Evolutionary conservation across 2,113 vertebrate genomes (phyloP).

Genomic region (Nibea coibor): DNA sequence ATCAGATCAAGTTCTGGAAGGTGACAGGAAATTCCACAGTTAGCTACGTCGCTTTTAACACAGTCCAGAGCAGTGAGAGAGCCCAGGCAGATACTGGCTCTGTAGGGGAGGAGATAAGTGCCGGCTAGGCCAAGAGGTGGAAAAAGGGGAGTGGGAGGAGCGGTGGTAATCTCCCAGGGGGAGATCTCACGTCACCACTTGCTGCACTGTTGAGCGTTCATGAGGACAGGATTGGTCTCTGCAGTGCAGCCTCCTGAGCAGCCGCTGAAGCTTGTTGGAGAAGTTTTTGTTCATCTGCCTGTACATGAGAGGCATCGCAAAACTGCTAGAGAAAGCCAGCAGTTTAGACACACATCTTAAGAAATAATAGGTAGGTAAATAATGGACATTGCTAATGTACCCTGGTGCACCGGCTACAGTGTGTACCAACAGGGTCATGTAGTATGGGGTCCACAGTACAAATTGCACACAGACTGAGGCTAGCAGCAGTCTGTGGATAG

Average conservation of each 20-base stretch:
- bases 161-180: not conserved
- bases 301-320: conserved; percentile 93
- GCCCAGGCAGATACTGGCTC: conserved; percentile 59
- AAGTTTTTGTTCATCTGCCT: conserved; percentile 94
- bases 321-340: conserved; percentile 94
- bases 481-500: conserved; percentile 91
- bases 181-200: conserved; percentile 86
- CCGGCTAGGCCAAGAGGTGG: conserved; percentile 37
- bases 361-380: conserved; percentile 84
- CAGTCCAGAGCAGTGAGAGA: conserved; percentile 65
- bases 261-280: conserved; percentile 87
- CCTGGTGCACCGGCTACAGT: conserved; percentile 82
- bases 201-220: conserved; percentile 88
- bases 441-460: conserved; percentile 94
- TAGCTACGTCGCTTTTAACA: conserved; percentile 58
- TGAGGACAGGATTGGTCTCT: conserved; percentile 85
- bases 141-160: not conserved
- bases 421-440: conserved; percentile 90
- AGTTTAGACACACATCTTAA: conserved; percentile 87
- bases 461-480: conserved; percentile 94
- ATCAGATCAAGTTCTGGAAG: conserved; percentile 63
- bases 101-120: conserved; percentile 67
- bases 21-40: conserved; percentile 76
- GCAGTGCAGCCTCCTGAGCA: conserved; percentile 90
- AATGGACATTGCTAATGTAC: conserved; percentile 69